Conservation (phyloP, 35 echinoderm and acorn worm species). For the Heliocidaris tuberculata region DNA sequence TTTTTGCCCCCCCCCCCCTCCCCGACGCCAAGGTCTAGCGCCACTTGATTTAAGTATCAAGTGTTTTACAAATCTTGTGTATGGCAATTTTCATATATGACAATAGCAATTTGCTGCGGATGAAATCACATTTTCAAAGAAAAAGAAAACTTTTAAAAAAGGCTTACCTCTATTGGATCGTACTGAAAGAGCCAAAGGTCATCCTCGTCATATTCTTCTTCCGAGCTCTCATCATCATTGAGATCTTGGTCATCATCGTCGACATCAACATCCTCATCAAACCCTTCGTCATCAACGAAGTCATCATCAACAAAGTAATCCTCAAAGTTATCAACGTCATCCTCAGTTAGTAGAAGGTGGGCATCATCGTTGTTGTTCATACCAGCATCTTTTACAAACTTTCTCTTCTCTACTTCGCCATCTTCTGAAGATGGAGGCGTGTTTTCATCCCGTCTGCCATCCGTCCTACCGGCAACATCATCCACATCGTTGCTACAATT, state of each 20-base stretch:
- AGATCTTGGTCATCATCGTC: background rate
- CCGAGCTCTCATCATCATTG: background rate
- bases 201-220: background rate
- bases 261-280: background rate
- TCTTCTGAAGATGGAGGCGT: background rate
- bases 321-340: background rate
- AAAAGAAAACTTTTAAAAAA: background rate
- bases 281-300: background rate
- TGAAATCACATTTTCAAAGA: too few relatives aligned
- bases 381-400: background rate
- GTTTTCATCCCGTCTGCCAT: background rate
- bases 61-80: too few relatives aligned
- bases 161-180: constrained; percentile 20
- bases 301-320: background rate
- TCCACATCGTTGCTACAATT: background rate
- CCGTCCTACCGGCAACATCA: background rate
- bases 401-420: background rate
- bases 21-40: too few relatives aligned
- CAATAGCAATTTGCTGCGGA: too few relatives aligned
- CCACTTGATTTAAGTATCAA: too few relatives aligned
- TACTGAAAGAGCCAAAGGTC: constrained; percentile 18
- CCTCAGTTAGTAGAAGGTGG: background rate
- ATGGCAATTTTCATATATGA: too few relatives aligned
- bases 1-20: too few relatives aligned
- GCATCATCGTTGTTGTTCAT: background rate